These are phyloP conservation scores for Pardosa pseudoannulata DNA, from an alignment of 2,888 invertebrate species.

Conservation along the genomic window DNA sequence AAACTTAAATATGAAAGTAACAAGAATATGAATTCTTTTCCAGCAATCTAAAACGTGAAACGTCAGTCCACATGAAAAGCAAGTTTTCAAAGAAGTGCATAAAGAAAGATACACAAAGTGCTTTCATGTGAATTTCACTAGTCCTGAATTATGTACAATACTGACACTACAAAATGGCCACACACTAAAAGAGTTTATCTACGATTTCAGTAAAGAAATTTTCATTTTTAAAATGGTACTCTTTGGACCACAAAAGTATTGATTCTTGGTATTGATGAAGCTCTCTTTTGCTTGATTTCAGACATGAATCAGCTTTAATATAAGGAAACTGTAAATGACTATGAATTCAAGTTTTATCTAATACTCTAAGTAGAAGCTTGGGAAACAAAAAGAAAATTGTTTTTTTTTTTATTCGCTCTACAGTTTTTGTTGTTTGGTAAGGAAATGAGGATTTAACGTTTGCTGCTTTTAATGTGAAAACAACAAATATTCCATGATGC, in stretches of 20 bases:
- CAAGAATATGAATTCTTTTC: not conserved
- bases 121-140: slow-evolving; percentile 6
- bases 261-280: slow-evolving; percentile 34
- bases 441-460: no score
- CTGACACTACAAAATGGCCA: slow-evolving; percentile 38
- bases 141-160: slow-evolving; percentile 27
- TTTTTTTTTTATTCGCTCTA: not conserved
- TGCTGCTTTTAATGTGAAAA: no score
- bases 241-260: slow-evolving; percentile 57
- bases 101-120: slow-evolving; percentile 8
- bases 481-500: no score
- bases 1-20: not conserved
- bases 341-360: not conserved
- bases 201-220: slow-evolving; percentile 23
- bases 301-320: not conserved
- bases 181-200: slow-evolving; percentile 1
- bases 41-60: not conserved
- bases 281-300: slow-evolving; percentile 18
- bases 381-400: not conserved
- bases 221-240: slow-evolving; percentile 32
- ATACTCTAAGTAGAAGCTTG: not conserved
- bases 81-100: slow-evolving; percentile 9
- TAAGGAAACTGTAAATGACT: not conserved
- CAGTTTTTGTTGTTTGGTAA: no score
- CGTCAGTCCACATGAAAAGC: not conserved